Base-by-base conservation (phyloP, 2,888 invertebrate genomes). In the Athripsodes cinereus region DNA sequence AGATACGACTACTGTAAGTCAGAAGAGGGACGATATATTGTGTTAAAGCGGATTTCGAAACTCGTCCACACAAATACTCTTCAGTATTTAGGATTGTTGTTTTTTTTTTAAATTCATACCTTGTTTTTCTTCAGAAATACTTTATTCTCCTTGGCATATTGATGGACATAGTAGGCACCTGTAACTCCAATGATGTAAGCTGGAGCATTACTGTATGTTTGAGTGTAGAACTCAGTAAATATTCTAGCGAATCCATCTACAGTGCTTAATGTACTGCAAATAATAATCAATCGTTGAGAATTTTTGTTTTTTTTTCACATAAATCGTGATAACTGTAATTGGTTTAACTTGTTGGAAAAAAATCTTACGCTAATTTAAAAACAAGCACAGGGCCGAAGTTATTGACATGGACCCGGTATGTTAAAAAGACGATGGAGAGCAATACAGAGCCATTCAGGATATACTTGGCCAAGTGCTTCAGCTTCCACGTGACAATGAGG, bases 341-440 rank as follows among this genome's bases (percentile, higher is more conserved):
- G 11, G 35, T 35, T 16, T 2, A 31, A 35, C 11, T 10, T 21
- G 13, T 6, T 10, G 11, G 8, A 10, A 34, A 34, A 34, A 13
- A 10, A 10, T 44, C 53, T 46, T 57, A 68, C 69, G 68, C 68
- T 19, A 68, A 67, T 31, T 61, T 63, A 52, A 62, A 58, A 19
- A 64, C 56, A 21, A 67, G 34, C 0, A 69, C 55, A 22, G 69
- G 68, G 55, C 68, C 68, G 53, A 66, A 68, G 18, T 67, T 64
- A 44, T 67, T 65, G n/a, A 67, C 57, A 53, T 66, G 71, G 18
- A 68, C 67, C 31, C 70, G 48, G 13, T 66, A 50, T 53, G 67
- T 68, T 8, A 68, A 68, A 49, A 69, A 55, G 1, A 67, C 10
- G 49, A 70, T 58, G 20, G 68, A 68, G 2, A 66, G 51, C 2